Evolutionary conservation across 1,140 invertebrate species (phyloP).

Genomic region (Drosophila repletoides): DNA sequence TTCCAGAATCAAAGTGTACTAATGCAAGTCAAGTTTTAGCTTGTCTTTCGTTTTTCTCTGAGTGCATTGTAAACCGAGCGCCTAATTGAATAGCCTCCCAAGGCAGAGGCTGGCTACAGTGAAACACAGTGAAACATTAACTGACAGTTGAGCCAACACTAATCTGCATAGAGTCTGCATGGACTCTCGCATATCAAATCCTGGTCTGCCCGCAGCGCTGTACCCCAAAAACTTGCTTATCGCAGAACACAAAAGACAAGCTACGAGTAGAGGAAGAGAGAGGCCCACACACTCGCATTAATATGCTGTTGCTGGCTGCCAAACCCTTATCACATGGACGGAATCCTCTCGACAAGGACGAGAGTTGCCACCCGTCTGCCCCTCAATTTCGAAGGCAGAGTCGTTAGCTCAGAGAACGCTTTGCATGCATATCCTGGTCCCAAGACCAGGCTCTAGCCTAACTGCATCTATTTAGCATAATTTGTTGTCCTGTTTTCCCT

Average conservation of each 20-base stretch:
- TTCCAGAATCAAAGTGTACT: too few species aligned
- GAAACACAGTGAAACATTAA: conserved; percentile 21
- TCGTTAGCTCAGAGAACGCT: conserved; percentile 44
- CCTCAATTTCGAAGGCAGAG: conserved; percentile 3
- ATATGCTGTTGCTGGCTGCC: conserved; percentile 53
- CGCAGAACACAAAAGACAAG: conserved; percentile 12
- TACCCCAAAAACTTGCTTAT: conserved; percentile 32
- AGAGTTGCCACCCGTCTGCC: neutral
- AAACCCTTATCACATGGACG: conserved; percentile 62
- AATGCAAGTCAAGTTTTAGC: too few species aligned
- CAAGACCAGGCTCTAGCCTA: conserved; percentile 36
- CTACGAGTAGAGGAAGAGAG: too few species aligned
- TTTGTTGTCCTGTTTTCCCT: conserved; percentile 53
- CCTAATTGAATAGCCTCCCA: conserved; percentile 58
- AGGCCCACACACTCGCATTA: conserved; percentile 38
- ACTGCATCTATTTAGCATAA: conserved; percentile 77
- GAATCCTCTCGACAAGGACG: neutral
- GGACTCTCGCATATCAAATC: too few species aligned
- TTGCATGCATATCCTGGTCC: conserved; percentile 54
- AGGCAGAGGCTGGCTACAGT: conserved; percentile 8
- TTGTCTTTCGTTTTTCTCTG: too few species aligned
- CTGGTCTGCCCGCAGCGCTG: neutral
- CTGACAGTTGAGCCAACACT: conserved; percentile 13
- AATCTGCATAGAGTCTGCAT: conserved; percentile 20
- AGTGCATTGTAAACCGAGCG: conserved; percentile 35